Evolutionary conservation across 2,113 vertebrate genomes (phyloP).

Genomic region (Polypterus senegalus): DNA sequence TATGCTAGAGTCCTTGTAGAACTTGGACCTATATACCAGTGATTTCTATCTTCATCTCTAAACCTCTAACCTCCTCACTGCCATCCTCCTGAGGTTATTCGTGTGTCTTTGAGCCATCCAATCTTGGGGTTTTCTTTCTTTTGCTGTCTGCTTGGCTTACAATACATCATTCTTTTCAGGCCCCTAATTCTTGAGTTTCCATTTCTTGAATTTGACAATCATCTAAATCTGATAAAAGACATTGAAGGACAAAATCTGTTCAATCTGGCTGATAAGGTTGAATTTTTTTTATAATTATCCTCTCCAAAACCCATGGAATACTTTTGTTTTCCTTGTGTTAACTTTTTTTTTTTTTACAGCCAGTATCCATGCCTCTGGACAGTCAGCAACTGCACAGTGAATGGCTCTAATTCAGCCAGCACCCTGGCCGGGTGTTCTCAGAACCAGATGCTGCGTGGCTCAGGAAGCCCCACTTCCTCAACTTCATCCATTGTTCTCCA

Average conservation of each 20-base stretch:
- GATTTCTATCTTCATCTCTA: no score
- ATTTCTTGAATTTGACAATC: no score
- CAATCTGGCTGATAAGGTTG: neutral
- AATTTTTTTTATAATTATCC: neutral
- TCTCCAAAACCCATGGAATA: neutral
- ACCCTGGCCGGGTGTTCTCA: constrained; percentile 37
- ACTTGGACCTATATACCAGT: no score
- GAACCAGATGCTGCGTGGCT: constrained; percentile 50
- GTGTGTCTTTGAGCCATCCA: no score
- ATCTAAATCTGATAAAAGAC: no score
- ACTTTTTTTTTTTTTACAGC: constrained; percentile 34
- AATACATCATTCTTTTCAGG: no score
- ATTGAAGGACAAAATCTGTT: neutral
- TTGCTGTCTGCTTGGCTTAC: no score
- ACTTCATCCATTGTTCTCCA: constrained; percentile 43
- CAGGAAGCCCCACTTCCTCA: constrained; percentile 43
- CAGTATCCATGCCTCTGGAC: constrained; percentile 85
- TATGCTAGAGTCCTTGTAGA: no score
- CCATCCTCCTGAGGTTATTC: no score
- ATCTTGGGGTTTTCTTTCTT: no score
- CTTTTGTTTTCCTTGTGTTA: neutral
- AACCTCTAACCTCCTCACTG: no score
- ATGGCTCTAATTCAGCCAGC: constrained; percentile 29
- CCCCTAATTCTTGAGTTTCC: no score
- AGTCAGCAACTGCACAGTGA: constrained; percentile 48